These are phyloP conservation scores for Thecocarcelia acutangulata DNA, from an alignment of 2,888 invertebrate genomes.

Conservation along the genomic window DNA sequence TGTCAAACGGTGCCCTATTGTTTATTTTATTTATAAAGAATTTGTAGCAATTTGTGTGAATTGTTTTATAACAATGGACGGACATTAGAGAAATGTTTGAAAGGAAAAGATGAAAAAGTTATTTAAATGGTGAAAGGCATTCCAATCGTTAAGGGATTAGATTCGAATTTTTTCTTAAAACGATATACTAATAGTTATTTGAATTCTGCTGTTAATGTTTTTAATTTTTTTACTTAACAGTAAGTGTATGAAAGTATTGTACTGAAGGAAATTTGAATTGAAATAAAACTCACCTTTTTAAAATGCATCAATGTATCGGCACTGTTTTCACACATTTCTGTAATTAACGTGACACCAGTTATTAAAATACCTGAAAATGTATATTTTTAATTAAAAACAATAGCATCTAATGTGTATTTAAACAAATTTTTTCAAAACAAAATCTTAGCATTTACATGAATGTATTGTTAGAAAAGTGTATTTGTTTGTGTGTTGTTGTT, in stretches of 20 bases:
- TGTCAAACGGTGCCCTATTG: conserved; percentile 62
- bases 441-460: too few species aligned
- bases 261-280: not conserved
- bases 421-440: too few species aligned
- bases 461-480: too few species aligned
- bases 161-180: too few species aligned
- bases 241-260: conserved; percentile 6
- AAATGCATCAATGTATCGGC: conserved; percentile 98
- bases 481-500: too few species aligned
- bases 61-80: conserved; percentile 20
- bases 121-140: conserved; percentile 13
- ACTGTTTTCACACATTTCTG: conserved; percentile 99
- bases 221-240: not conserved
- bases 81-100: not conserved
- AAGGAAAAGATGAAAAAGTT: conserved; percentile 3
- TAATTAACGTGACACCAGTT: conserved; percentile 98
- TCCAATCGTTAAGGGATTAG: conserved; percentile 22
- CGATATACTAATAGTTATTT: not conserved
- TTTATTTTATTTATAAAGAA: conserved; percentile 6
- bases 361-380: conserved; percentile 90
- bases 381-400: not conserved
- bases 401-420: too few species aligned
- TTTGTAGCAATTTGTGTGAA: conserved; percentile 51
- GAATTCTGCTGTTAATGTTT: not conserved
- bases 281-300: conserved; percentile 90